phyloP scores from a whole-genome alignment of 2,797 vertebrate genomes.

The Threskiornis aethiopicus region DNA sequence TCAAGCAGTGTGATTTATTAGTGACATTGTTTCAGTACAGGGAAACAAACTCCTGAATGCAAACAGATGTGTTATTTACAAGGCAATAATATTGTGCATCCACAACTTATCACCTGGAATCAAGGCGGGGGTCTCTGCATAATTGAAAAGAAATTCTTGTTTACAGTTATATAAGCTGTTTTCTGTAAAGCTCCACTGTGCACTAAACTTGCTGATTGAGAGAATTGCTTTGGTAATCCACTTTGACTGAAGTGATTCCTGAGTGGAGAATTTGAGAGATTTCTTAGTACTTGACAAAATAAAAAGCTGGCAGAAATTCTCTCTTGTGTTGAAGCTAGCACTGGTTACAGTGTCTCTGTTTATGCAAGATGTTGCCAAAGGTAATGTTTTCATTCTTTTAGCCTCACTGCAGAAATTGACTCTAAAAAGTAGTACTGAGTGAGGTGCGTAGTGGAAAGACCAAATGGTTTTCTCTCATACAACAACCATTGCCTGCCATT shows the following conservation, averaged over 20 bases:
- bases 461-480: rapidly evolving
- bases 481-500: background rate
- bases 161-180: background rate
- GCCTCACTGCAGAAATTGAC: background rate
- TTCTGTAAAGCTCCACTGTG: background rate
- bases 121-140: background rate
- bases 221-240: conserved; percentile 1
- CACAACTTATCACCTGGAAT: background rate
- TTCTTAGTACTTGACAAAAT: background rate
- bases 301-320: background rate
- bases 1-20: background rate
- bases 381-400: background rate
- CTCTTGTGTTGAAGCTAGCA: background rate
- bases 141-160: background rate
- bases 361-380: background rate
- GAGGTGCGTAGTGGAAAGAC: background rate
- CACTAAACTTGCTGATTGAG: background rate
- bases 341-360: background rate
- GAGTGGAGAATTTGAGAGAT: background rate
- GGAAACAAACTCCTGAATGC: background rate
- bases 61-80: background rate
- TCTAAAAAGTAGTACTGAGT: background rate
- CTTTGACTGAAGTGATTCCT: background rate
- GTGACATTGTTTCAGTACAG: background rate
- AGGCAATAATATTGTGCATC: background rate